Conservation (phyloP, 2,888 invertebrate species). For the Rhingia campestris region DNA sequence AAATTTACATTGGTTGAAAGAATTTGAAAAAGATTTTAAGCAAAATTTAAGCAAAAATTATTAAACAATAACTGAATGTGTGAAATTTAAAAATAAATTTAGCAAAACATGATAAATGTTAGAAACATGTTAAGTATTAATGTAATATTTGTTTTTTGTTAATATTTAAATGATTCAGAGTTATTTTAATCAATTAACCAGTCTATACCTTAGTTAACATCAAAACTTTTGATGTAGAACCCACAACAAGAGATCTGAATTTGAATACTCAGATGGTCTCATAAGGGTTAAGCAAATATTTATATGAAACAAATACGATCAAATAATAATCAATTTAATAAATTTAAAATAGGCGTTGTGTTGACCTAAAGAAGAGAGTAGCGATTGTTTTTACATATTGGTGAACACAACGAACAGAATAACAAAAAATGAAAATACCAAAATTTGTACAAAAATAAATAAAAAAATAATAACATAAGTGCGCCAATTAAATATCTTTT, state of each 20-base stretch:
- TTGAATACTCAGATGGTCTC: not conserved
- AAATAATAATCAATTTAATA: constrained; percentile 82
- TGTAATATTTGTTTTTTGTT: not conserved
- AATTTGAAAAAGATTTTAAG: too few relatives aligned
- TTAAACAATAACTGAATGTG: too few relatives aligned
- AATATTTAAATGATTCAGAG: too few relatives aligned
- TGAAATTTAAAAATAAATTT: too few relatives aligned
- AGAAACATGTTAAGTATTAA: not conserved
- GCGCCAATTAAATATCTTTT: constrained; percentile 19
- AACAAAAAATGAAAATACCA: not conserved
- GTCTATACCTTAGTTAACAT: too few relatives aligned
- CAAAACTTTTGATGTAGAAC: too few relatives aligned
- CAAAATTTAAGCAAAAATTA: too few relatives aligned
- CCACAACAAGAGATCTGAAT: not conserved
- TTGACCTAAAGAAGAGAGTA: constrained; percentile 51
- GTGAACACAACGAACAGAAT: constrained; percentile 21
- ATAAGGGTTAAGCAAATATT: constrained; percentile 40
- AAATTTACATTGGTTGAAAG: too few relatives aligned
- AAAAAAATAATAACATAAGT: not conserved
- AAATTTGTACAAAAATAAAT: constrained; percentile 10
- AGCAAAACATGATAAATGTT: too few relatives aligned
- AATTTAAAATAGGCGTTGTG: constrained; percentile 49
- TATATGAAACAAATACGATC: constrained; percentile 83
- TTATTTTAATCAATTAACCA: too few relatives aligned
- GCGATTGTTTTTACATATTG: constrained; percentile 25